Percentiles rank a stretch among this genome's conserved stretches.
These are phyloP conservation scores for Crematogaster levior DNA, from an alignment of 2,888 invertebrate species.

Conservation along the genomic window DNA sequence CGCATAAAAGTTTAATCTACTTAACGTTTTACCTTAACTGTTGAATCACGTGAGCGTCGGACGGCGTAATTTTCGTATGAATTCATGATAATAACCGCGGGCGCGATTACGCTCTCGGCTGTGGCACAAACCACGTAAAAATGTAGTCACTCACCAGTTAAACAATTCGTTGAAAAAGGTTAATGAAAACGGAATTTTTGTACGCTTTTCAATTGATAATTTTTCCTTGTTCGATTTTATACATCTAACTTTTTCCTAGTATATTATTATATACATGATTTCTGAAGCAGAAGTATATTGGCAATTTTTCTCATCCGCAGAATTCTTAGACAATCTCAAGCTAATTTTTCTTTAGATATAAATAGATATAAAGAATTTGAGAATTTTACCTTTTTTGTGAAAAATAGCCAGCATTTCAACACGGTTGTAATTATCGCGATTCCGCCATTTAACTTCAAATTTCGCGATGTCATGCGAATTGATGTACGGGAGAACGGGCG, in stretches of 20 bases:
- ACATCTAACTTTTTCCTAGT: background rate
- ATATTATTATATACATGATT: background rate
- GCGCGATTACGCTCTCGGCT: conserved; percentile 37
- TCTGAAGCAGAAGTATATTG: background rate
- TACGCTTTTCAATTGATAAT: conserved; percentile 3
- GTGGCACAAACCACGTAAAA: conserved; percentile 40
- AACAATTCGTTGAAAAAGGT: conserved; percentile 45
- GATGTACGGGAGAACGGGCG: conserved; percentile 35
- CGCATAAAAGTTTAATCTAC: conserved; percentile 51
- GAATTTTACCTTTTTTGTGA: background rate
- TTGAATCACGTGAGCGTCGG: conserved; percentile 50
- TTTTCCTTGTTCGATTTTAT: background rate
- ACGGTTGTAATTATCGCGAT: conserved; percentile 14
- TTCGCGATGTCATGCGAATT: conserved; percentile 34
- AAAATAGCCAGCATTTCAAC: background rate
- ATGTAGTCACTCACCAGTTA: conserved; percentile 27
- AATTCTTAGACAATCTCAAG: background rate
- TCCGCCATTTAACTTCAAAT: conserved; percentile 24
- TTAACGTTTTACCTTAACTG: conserved; percentile 54
- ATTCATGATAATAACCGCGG: conserved; percentile 48
- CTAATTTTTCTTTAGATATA: background rate
- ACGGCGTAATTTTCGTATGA: conserved; percentile 44
- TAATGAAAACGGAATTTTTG: conserved; percentile 73
- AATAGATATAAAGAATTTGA: background rate
- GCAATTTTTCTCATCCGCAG: background rate